Base-by-base conservation (phyloP, 2,888 invertebrate species). In the Eupithecia exiguata region DNA sequence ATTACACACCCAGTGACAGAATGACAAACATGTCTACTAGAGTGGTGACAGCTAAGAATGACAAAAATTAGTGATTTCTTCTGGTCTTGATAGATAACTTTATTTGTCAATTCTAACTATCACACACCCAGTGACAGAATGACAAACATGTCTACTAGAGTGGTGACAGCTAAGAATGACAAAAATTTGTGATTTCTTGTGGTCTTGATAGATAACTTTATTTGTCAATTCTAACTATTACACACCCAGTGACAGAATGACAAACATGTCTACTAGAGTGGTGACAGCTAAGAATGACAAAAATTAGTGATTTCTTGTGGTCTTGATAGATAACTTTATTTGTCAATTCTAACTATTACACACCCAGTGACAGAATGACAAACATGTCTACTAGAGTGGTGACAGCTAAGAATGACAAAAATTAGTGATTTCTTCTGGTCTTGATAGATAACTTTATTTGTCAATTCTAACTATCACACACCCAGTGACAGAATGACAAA, bases 321-420 rank as follows among this genome's bases (percentile, higher is more conserved):
- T 71, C 35, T 43, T 67, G 58, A 71, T n/a, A 36, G 46, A 10
- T 30, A 30, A 30, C 30, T 3, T 30, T 30, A 38, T 38, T 18
- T 66, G 38, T 36, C 68, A 68, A 21, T 68, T 38, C 5, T 63
- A 63, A 18, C 68, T 58, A 58, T 58, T 58, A 67, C 35, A 71
- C 43, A 74, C 78, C 76, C 78, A 81, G 81, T 82, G 82, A 82
- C 79, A 80, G 77, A 70, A 38, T 69, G 61, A 35, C 12, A 73
- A 62, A 77, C 79, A 77, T 82, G 80, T 80, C 80, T 69, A 77
- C 80, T 81, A 76, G 71, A 75, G 25, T n/a, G n/a, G 72, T 69
- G 61, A 61, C 18, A 69, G 61, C 69, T 69, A 61, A 40, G 21
- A 38, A 9, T 61, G 40, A 61, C 69, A 43, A 40, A 61, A 14